Conservation (phyloP, 2,113 vertebrate genomes). For the Argyrosomus japonicus region DNA sequence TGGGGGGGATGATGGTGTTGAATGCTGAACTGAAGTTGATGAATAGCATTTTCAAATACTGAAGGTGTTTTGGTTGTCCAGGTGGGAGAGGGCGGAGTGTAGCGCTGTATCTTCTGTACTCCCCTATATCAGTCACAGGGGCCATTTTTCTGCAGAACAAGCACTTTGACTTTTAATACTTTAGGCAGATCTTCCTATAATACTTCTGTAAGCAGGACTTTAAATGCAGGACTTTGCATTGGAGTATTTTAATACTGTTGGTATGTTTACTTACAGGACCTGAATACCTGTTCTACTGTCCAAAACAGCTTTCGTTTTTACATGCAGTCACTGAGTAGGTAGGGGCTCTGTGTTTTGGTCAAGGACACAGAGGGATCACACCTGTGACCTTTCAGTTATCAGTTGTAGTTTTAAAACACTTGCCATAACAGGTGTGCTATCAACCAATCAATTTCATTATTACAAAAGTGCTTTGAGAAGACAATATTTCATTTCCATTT, state of each 20-base stretch:
- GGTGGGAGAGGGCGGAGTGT: no score
- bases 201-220: background rate
- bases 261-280: background rate
- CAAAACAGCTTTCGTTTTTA: background rate
- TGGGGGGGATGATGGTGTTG: no score
- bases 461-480: constrained; percentile 44
- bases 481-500: constrained; percentile 48
- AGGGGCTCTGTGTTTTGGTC: constrained; percentile 21
- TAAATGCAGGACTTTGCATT: background rate
- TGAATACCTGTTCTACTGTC: background rate
- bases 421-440: constrained; percentile 25
- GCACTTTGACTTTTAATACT: background rate
- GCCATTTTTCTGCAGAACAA: background rate
- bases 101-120: no score
- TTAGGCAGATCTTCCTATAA: background rate
- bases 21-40: no score
- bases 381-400: constrained; percentile 47
- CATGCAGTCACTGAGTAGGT: background rate
- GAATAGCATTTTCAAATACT: no score
- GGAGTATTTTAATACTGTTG: background rate
- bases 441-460: constrained; percentile 35
- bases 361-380: constrained; percentile 45
- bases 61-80: no score
- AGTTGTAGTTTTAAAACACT: constrained; percentile 15
- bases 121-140: background rate